Evolutionary conservation across 2,888 invertebrate genomes (phyloP), one percentile per base, ranked within the genome.

Genomic region (Hydriomena furcata): DNA sequence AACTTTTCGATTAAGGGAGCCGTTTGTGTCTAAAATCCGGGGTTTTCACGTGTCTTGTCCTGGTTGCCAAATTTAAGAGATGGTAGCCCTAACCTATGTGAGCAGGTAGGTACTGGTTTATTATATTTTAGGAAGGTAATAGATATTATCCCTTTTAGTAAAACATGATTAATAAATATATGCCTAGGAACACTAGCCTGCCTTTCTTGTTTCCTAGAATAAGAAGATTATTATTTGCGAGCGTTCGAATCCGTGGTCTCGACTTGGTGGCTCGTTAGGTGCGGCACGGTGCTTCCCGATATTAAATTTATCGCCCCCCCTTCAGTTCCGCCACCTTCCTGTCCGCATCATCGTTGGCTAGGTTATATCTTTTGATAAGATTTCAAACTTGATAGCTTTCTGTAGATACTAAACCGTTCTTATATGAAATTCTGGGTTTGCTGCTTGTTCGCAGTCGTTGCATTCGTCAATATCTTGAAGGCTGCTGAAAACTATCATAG

Each of bases 301-400:
- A 76, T 73, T 73, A 69, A 75, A 74, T 74, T 73, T 72, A 74
- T 71, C 63, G 66, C 7, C 65, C 55, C 45, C 58, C 65, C 58
- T 62, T 63, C n/a, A n/a, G 68, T 68, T 66, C 49, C 55, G 41
- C 50, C 54, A 63, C 56, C 55, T 62, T 56, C 53, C 51, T 57
- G 57, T 55, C 50, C 45, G 42, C 50, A 17, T 50, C 50, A 43
- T 42, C 36, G 30, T 5, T 12, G 8, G 43, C 25, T 24, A 20
- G 12, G 30, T 42, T 36, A 36, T 31, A 48, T 36, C 31, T 30
- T 36, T 27, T 46, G 7, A 47, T 34, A 40, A 32, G 34, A 27
- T 13, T 47, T 40, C 8, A 27, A 21, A 27, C 40, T 47, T 40
- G 12, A 20, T 36, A 30, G 32, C 12, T 10, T 12, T 21, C 21